Conservation (phyloP, 1,140 invertebrate genomes). For the Tetraneura akinire region DNA sequence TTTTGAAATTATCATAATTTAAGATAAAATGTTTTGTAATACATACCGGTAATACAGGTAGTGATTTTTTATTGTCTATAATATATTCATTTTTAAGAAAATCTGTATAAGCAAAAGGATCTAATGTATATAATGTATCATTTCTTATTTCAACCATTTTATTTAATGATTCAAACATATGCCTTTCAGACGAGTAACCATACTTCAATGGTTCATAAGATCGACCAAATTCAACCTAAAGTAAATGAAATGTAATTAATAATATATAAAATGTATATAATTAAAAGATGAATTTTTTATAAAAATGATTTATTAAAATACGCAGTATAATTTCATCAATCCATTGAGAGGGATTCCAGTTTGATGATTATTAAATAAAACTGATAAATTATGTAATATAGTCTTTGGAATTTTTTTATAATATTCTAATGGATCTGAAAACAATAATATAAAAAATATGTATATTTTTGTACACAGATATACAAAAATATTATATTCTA, state of each 20-base stretch:
- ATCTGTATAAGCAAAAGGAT: constrained; percentile 5
- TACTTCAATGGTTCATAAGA: constrained; percentile 34
- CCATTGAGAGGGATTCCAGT: neutral
- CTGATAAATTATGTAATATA: constrained; percentile 11
- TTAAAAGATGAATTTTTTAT: neutral
- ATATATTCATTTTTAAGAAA: neutral
- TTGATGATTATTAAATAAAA: neutral
- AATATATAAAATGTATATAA: no score
- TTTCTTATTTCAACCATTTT: constrained; percentile 13
- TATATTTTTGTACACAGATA: no score
- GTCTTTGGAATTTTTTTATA: constrained; percentile 40
- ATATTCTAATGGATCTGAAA: constrained; percentile 7
- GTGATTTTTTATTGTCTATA: neutral
- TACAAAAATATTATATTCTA: no score
- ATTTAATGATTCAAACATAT: constrained; percentile 38
- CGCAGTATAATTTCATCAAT: neutral
- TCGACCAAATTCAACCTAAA: constrained; percentile 23
- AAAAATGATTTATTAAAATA: neutral
- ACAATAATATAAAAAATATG: neutral
- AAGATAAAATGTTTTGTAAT: neutral
- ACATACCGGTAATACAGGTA: neutral
- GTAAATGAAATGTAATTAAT: no score
- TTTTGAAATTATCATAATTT: no score
- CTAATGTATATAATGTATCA: neutral
- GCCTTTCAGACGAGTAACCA: constrained; percentile 32